Evolutionary conservation across 1,140 invertebrate genomes (phyloP), one percentile per base, ranked within the genome.

Genomic region (Heliothis subflexa): DNA sequence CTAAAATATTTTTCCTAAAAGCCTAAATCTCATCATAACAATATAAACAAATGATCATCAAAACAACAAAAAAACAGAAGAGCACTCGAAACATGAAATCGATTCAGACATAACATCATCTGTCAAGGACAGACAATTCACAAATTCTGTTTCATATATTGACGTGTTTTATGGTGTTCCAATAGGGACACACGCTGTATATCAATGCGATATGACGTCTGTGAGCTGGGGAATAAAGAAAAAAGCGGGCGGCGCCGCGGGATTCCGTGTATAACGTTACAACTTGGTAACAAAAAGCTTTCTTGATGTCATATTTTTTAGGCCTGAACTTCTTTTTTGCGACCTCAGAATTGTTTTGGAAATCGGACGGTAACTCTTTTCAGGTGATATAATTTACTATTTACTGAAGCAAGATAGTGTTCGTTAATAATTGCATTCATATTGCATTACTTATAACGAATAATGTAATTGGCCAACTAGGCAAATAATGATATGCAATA

Each of bases 101-200:
- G 21, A 28, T 62, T 10, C 13, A 45, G 18, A 59, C 28, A 59
- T 59, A 11, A 16, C 13, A 73, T 21, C 16, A 57, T 61, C 10
- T 3, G 11, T 16, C 55, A 45, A 57, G 40, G 25, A 59, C 45
- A 13, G 55, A 73, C 71, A 25, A 59, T 73, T 61, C 71, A 73
- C 55, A 73, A 16, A 59, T 45, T 61, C 28, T 40, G 55, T 73
- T 73, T 59, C 33, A 57, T 59, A 18, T 59, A 73, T 59, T 59
- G 55, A 73, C 71, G 71, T 73, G 40, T 73, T 71, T 73, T 59
- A 73, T 73, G 54, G 71, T 73, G 54, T 73, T 21, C 47, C 47
- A 70, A 70, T 70, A 70, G 64, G 21, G 52, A 7, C 28, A 14
- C 18, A 59, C 10, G 71, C 16, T 73, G 55, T 73, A 73, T 73